Evolutionary conservation across 2,888 invertebrate genomes (phyloP).

Genomic region (Tetropium fuscum): DNA sequence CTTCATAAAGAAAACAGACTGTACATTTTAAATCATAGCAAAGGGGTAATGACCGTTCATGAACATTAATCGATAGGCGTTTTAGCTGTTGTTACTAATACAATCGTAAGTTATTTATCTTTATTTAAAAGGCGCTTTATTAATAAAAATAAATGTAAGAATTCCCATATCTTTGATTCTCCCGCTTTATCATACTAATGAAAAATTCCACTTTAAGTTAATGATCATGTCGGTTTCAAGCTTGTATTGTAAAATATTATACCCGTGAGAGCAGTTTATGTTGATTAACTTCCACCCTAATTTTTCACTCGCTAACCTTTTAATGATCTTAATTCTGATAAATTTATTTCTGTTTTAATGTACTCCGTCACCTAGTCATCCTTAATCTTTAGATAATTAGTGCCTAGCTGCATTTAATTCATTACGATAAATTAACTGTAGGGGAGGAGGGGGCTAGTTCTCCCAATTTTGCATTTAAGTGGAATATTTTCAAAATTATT

Average conservation of each 20-base stretch:
- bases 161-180: conserved; percentile 21
- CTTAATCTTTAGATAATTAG: conserved; percentile 7
- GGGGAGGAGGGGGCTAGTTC: too few species aligned
- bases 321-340: conserved; percentile 49
- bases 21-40: too few species aligned
- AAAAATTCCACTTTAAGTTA: conserved; percentile 46
- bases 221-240: conserved; percentile 50
- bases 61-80: conserved; percentile 14
- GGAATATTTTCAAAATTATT: too few species aligned
- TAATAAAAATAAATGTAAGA: conserved; percentile 15
- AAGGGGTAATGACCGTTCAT: neutral
- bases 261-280: conserved; percentile 51
- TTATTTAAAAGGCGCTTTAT: conserved; percentile 21
- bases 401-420: too few species aligned
- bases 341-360: conserved; percentile 42
- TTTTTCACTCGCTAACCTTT: conserved; percentile 48
- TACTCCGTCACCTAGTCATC: conserved; percentile 10
- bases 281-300: conserved; percentile 51
- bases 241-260: conserved; percentile 50
- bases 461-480: too few species aligned
- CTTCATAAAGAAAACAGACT: too few species aligned
- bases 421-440: too few species aligned
- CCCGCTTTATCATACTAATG: conserved; percentile 41
- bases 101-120: conserved; percentile 22
- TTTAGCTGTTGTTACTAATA: conserved; percentile 7